Percentiles rank a stretch among this genome's conserved stretches.
Conservation (phyloP, 2,888 invertebrate genomes). For the Lithophane semibrunnea region DNA sequence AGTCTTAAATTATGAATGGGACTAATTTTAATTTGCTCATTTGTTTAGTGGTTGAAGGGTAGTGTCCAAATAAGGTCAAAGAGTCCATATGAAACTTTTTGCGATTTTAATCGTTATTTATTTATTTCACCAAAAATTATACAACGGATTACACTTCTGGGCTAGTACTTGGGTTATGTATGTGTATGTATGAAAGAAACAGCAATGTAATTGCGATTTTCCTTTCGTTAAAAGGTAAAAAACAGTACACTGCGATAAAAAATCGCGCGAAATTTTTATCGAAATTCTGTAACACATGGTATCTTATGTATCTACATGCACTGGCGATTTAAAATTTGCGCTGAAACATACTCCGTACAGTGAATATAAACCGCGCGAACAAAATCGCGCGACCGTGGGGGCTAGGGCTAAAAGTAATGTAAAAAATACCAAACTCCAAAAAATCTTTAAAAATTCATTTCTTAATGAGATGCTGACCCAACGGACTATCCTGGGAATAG, state of each 20-base stretch:
- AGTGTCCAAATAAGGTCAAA: not conserved
- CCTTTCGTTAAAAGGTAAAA: too few relatives aligned
- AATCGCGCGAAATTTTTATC: too few relatives aligned
- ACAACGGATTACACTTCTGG: too few relatives aligned
- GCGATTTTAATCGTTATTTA: too few relatives aligned
- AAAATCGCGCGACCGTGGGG: too few relatives aligned
- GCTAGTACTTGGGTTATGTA: not conserved
- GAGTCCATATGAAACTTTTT: not conserved
- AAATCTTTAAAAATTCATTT: constrained; percentile 1
- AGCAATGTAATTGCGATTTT: not conserved
- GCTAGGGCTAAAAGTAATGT: not conserved
- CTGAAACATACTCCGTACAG: too few relatives aligned
- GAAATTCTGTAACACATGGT: too few relatives aligned
- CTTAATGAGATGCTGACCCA: constrained; percentile 65
- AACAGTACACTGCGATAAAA: too few relatives aligned
- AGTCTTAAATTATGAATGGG: constrained; percentile 16
- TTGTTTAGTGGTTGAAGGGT: constrained; percentile 37
- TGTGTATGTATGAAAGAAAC: not conserved
- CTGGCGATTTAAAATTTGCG: too few relatives aligned
- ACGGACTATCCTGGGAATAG: constrained; percentile 77
- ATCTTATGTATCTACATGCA: too few relatives aligned
- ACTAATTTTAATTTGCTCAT: constrained; percentile 27
- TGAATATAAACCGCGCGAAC: too few relatives aligned
- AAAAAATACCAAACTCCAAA: not conserved
- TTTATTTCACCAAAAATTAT: too few relatives aligned